Evolutionary conservation across 2,888 invertebrate species (phyloP).

Genomic region (Euzophera pinguis): DNA sequence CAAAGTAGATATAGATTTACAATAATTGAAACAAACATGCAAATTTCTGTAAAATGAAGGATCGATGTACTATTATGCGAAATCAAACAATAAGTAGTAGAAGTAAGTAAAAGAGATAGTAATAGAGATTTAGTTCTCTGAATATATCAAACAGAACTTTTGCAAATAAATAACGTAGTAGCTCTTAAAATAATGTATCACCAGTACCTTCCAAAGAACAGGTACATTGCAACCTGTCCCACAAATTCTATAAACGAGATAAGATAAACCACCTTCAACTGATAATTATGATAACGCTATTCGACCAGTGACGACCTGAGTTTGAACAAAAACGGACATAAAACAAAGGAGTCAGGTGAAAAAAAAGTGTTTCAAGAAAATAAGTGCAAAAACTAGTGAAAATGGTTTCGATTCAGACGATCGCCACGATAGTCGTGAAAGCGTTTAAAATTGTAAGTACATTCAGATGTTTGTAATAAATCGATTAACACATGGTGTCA

Average conservation of each 20-base stretch:
- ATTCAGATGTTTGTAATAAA: conserved; percentile 16
- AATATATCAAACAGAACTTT: not conserved
- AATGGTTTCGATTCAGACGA: conserved; percentile 90
- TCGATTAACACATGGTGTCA: conserved; percentile 9
- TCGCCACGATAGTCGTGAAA: conserved; percentile 90
- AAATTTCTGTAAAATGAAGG: no score
- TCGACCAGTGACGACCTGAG: conserved; percentile 56
- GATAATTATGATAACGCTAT: conserved; percentile 64
- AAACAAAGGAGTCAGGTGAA: conserved; percentile 45
- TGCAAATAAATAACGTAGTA: not conserved
- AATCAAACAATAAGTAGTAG: no score
- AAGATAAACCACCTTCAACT: conserved; percentile 58
- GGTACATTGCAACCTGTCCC: conserved; percentile 56
- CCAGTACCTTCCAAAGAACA: conserved; percentile 15
- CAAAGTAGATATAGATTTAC: no score
- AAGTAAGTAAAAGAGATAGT: no score
- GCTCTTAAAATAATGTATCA: not conserved
- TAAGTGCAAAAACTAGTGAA: conserved; percentile 51
- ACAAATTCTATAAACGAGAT: conserved; percentile 69
- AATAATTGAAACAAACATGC: no score
- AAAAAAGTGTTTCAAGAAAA: conserved; percentile 27
- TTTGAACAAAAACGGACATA: conserved; percentile 53
- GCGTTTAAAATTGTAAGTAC: conserved; percentile 89
- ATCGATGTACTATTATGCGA: no score
- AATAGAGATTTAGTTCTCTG: no score